Conservation (phyloP, 2,888 invertebrate genomes). For the Theretra japonica region DNA sequence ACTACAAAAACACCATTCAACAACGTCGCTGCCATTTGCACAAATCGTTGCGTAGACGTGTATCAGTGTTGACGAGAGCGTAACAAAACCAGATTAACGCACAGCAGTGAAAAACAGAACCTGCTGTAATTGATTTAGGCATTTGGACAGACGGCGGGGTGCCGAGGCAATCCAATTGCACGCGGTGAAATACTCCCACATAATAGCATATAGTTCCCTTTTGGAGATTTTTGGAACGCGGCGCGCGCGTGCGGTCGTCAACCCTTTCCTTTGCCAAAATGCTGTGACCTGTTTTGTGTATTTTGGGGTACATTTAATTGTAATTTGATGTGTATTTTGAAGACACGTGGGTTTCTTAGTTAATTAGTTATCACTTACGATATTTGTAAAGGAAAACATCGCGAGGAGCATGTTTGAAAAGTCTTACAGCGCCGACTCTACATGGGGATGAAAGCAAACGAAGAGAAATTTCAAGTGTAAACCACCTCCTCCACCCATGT, state of each 20-base stretch:
- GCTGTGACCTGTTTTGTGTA: background rate
- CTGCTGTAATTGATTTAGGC: slow-evolving; percentile 24
- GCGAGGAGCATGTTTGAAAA: no score
- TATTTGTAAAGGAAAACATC: no score
- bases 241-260: background rate
- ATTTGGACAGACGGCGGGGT: slow-evolving; percentile 22
- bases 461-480: no score
- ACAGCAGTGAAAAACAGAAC: slow-evolving; percentile 13
- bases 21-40: no score
- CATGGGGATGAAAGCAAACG: no score
- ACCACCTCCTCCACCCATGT: no score
- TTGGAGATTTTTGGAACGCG: slow-evolving; percentile 12
- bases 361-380: no score
- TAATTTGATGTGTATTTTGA: no score
- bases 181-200: slow-evolving; percentile 5
- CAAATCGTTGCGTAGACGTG: background rate
- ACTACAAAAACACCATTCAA: no score
- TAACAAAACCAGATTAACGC: background rate
- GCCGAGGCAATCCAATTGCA: slow-evolving; percentile 21
- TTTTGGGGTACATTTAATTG: background rate
- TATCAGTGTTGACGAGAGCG: background rate
- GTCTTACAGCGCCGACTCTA: no score
- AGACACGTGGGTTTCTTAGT: no score
- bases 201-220: slow-evolving; percentile 6
- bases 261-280: background rate